A percentile compares a stretch with the other conserved stretches of the same genome.
phyloP scores from a whole-genome alignment of 2,797 vertebrate genomes.

The Oryzias sinensis region DNA sequence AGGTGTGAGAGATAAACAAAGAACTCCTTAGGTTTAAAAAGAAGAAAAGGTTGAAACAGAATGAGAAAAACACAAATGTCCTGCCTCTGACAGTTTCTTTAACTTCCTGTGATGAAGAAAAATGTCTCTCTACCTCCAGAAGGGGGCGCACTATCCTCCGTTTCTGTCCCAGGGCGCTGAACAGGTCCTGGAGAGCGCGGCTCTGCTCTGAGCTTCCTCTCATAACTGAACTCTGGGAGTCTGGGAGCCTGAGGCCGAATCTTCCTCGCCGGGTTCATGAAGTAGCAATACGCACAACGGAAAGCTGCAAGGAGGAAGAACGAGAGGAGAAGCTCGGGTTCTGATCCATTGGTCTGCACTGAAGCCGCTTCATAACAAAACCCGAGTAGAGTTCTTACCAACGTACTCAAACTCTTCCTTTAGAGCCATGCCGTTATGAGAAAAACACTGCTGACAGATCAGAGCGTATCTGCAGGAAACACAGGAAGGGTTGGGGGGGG shows the following conservation, averaged over 20 bases:
- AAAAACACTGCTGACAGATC: conserved; percentile 97
- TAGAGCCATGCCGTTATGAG: conserved; percentile 98
- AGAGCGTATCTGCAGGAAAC: conserved; percentile 84
- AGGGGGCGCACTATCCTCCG: conserved; percentile 71
- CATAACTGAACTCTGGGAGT: conserved; percentile 90
- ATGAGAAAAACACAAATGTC: no score
- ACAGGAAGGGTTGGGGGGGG: neutral
- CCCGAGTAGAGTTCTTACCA: conserved; percentile 76
- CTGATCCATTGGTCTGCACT: neutral
- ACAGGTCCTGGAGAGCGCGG: conserved; percentile 52
- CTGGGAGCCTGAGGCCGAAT: conserved; percentile 90
- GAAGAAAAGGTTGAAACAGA: no score
- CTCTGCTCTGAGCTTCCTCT: conserved; percentile 78
- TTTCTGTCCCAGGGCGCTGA: conserved; percentile 62
- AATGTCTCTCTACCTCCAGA: conserved; percentile 68
- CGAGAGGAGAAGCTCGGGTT: neutral
- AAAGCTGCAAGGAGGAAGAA: conserved; percentile 76
- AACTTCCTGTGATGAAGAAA: no score
- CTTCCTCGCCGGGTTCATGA: conserved; percentile 95
- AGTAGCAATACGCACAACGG: conserved; percentile 96
- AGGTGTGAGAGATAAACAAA: no score
- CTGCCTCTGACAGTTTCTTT: no score
- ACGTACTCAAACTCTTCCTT: conserved; percentile 97
- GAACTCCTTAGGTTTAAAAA: no score
- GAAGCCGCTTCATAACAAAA: no score